Evolutionary conservation across 2,888 invertebrate genomes (phyloP), one percentile per base, ranked within the genome.

Genomic region (Erebia ligea): DNA sequence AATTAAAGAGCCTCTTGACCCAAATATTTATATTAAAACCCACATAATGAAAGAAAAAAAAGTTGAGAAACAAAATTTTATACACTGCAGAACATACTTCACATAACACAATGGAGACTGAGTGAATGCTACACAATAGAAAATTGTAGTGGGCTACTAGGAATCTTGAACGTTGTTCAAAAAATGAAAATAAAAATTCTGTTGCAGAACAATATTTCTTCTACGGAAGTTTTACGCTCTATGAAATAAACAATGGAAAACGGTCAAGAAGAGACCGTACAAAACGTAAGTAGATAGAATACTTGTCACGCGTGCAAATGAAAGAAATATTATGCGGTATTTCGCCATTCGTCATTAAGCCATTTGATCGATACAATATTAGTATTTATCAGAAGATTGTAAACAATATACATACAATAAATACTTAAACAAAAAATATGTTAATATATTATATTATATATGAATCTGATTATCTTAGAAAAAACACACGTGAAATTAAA

Each of bases 51-150:
- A 17, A 40, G 17, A n/a, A n/a, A n/a, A n/a, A n/a, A n/a, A n/a
- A 59, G 59, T 17, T n/a, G 40, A 59, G 17, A 42, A 59, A 59
- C n/a, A 59, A 59, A 40, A 42, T 17, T 4, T 40, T 59, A n/a
- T 42, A 40, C 2, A 59, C 40, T 42, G 34, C 34, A 6, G 34
- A 34, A 34, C 34, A 34, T 6, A 34, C 34, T 34, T 34, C 34
- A 34, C 34, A 5, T 34, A 34, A 34, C 34, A 59, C 59, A 59
- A 59, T 59, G 40, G 40, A 58, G 15, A n/a, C 25, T 17, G n/a
- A 10, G 40, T 9, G 59, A 58, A 15, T 9, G 34, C n/a, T 40
- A 15, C 34, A 58, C 58, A 58, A 58, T 58, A n/a, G 58, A 58
- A 58, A 58, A 58, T 40, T 59, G 59, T 17, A 42, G 10, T 17